Conservation (phyloP, 2,888 invertebrate species). For the Peribatodes rhomboidaria region DNA sequence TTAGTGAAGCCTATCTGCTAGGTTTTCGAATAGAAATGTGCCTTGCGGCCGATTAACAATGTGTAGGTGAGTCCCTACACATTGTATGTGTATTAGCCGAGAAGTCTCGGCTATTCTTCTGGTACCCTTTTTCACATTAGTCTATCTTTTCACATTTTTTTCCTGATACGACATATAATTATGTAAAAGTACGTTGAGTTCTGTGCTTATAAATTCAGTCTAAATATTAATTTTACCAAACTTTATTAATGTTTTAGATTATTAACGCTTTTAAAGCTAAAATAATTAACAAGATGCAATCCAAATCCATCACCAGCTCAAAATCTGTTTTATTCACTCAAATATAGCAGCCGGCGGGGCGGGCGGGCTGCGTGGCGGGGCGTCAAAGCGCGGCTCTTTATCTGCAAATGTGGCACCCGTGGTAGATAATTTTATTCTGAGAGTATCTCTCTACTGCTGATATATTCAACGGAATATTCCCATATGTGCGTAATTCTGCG, state of each 20-base stretch:
- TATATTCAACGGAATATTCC: constrained; percentile 87
- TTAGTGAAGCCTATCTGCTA: constrained; percentile 27
- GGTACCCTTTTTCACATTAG: too few relatives aligned
- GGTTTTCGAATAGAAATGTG: background rate
- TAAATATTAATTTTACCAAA: background rate
- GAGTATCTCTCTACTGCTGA: constrained; percentile 85
- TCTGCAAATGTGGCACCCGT: constrained; percentile 79
- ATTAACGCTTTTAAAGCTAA: background rate
- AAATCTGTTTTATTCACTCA: constrained; percentile 45
- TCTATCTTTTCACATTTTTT: too few relatives aligned
- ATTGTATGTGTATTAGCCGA: too few relatives aligned
- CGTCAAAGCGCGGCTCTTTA: constrained; percentile 73
- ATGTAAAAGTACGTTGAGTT: too few relatives aligned
- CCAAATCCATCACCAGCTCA: constrained; percentile 22
- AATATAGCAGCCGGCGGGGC: constrained; percentile 29
- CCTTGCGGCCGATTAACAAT: background rate
- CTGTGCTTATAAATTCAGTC: too few relatives aligned
- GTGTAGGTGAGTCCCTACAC: too few relatives aligned
- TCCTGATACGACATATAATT: too few relatives aligned
- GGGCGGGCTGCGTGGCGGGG: constrained; percentile 52
- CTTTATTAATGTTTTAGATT: background rate
- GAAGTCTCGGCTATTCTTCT: too few relatives aligned
- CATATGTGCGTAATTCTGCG: constrained; percentile 87
- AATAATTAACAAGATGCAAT: background rate
- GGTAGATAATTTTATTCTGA: constrained; percentile 85